phyloP scores from a whole-genome alignment of 2,888 invertebrate genomes.

The Cerceris rybyensis region DNA sequence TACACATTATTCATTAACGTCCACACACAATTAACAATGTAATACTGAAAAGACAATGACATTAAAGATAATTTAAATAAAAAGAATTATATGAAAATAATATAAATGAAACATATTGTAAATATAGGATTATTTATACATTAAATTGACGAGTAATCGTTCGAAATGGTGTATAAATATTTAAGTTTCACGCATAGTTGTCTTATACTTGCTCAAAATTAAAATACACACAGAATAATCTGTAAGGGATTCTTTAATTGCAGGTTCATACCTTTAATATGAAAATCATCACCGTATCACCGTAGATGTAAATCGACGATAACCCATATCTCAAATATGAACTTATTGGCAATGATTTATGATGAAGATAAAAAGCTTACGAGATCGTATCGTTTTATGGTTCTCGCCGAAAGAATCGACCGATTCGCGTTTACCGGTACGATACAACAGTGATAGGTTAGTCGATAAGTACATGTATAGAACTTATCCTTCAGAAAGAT shows the following conservation, averaged over 20 bases:
- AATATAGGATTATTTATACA: no score
- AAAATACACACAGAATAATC: constrained; percentile 23
- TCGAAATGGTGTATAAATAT: no score
- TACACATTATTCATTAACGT: no score
- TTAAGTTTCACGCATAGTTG: constrained; percentile 15
- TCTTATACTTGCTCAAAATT: constrained; percentile 8
- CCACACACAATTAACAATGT: no score
- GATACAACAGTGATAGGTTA: constrained; percentile 44
- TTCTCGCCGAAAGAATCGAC: constrained; percentile 9
- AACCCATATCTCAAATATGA: constrained; percentile 11
- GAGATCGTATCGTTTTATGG: constrained; percentile 17
- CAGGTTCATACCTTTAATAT: constrained; percentile 5
- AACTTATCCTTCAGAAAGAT: constrained; percentile 22
- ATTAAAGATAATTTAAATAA: no score
- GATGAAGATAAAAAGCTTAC: neutral
- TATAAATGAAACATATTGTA: no score
- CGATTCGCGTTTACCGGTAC: constrained; percentile 26
- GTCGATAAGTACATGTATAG: constrained; percentile 23
- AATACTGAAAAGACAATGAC: no score
- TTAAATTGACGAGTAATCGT: no score
- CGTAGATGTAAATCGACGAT: neutral
- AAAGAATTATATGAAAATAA: no score
- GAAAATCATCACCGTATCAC: neutral
- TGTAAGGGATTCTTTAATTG: neutral
- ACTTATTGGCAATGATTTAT: neutral